Conservation (phyloP, 2,888 invertebrate genomes). For the Amiota communis region DNA sequence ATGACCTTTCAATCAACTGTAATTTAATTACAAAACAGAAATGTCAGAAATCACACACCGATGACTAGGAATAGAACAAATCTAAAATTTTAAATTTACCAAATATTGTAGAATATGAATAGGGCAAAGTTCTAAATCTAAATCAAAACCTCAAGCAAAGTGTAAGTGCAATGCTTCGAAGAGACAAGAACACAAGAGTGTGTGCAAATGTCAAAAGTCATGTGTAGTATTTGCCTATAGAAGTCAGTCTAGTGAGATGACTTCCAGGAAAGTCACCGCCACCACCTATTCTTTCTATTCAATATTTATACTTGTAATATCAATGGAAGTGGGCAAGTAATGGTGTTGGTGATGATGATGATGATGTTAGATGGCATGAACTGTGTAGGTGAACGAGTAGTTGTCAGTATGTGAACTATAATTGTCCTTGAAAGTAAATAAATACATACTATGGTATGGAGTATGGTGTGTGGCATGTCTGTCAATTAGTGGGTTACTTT, state of each 20-base stretch:
- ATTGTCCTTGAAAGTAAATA: background rate
- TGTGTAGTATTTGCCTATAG: background rate
- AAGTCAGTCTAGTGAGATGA: background rate
- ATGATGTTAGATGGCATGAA: background rate
- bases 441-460: no score
- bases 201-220: constrained; percentile 28
- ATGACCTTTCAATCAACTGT: constrained; percentile 51
- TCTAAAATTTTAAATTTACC: background rate
- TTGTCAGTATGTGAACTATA: background rate
- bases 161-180: no score
- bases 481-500: constrained; percentile 4
- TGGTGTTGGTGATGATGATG: no score
- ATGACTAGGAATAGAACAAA: background rate
- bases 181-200: background rate
- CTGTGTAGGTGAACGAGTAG: background rate
- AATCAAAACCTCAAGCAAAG: background rate
- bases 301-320: background rate
- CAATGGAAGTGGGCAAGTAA: background rate
- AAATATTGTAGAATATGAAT: background rate
- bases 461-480: constrained; percentile 5
- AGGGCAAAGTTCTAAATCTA: background rate
- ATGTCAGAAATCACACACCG: constrained; percentile 47
- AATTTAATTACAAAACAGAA: constrained; percentile 47
- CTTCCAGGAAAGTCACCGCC: no score
- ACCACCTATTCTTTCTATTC: no score